These are phyloP conservation scores for Scaptomyza cyrtandrae DNA, from an alignment of 2,888 invertebrate species.

Conservation along the genomic window DNA sequence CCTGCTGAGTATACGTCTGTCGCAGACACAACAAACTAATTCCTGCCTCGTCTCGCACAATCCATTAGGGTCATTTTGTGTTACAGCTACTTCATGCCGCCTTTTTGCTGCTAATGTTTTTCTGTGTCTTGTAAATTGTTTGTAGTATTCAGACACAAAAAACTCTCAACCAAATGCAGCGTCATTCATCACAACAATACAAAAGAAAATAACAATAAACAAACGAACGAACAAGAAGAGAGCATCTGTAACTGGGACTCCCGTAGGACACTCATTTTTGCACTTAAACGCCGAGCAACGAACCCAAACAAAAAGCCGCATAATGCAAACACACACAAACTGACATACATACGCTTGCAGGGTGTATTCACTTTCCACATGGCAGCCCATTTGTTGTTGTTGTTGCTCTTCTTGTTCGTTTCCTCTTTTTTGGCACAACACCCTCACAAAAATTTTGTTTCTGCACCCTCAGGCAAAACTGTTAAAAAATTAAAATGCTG, in stretches of 20 bases:
- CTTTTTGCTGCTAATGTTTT: conserved; percentile 57
- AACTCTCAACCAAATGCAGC: conserved; percentile 71
- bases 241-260: conserved; percentile 46
- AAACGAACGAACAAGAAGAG: conserved; percentile 35
- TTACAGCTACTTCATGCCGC: conserved; percentile 36
- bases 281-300: conserved; percentile 73
- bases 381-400: conserved; percentile 69
- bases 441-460: conserved; percentile 56
- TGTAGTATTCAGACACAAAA: conserved; percentile 52
- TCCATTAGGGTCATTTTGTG: conserved; percentile 74
- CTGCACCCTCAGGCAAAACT: conserved; percentile 59
- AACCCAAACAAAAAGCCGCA: conserved; percentile 71
- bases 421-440: conserved; percentile 45
- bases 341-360: conserved; percentile 1
- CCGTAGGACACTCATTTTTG: conserved; percentile 66
- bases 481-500: conserved; percentile 75
- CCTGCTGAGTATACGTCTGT: conserved; percentile 37
- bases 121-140: conserved; percentile 71
- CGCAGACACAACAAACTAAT: conserved; percentile 64
- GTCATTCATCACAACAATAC: conserved; percentile 78
- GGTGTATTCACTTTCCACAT: conserved; percentile 33
- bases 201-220: conserved; percentile 37
- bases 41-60: conserved; percentile 55
- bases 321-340: conserved; percentile 31
- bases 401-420: conserved; percentile 26